Evolutionary conservation across 2,888 invertebrate genomes (phyloP).

Genomic region (Slavum lentiscoides): DNA sequence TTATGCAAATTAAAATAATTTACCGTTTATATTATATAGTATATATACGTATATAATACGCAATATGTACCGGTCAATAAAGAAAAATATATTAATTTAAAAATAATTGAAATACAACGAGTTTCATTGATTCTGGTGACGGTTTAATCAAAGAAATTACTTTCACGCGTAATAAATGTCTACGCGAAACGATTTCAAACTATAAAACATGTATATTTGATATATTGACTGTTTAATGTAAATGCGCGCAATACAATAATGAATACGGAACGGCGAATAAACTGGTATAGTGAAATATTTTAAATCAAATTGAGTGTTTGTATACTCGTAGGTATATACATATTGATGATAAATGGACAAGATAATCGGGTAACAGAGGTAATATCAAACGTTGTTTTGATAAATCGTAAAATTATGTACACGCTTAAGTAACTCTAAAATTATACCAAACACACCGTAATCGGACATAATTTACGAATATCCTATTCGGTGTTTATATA

Average conservation of each 20-base stretch:
- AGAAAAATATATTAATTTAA: neutral
- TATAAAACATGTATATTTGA: neutral
- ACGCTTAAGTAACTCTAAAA: neutral
- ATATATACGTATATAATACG: too few relatives aligned
- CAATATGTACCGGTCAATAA: neutral
- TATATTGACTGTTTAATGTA: neutral
- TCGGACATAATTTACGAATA: neutral
- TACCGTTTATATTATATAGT: too few relatives aligned
- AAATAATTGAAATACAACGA: neutral
- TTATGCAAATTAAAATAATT: too few relatives aligned
- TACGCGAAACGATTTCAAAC: neutral
- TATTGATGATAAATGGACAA: conserved; percentile 3
- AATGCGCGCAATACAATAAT: neutral
- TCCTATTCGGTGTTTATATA: neutral
- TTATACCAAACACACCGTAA: neutral
- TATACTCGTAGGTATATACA: neutral
- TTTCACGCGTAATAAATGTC: neutral
- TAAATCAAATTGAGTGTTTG: neutral
- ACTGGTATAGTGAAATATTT: neutral
- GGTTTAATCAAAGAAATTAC: neutral
- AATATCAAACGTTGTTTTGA: neutral
- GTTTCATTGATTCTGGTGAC: neutral
- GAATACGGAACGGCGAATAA: neutral
- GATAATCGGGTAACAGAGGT: neutral
- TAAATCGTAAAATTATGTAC: neutral